These are phyloP conservation scores for Microplitis demolitor DNA, from an alignment of 1,140 invertebrate species.

Conservation along the genomic window DNA sequence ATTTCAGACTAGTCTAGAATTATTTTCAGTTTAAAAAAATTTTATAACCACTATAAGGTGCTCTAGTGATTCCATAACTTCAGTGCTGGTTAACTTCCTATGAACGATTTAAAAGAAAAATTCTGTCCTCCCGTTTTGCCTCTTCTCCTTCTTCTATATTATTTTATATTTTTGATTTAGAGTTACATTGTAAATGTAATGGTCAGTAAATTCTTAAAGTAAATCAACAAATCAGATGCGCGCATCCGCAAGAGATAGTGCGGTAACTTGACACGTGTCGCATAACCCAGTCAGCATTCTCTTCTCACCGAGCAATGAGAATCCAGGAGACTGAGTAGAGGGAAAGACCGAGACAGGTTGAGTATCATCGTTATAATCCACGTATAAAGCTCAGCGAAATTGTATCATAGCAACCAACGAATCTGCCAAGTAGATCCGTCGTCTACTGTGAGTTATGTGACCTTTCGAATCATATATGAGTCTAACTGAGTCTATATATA, in stretches of 20 bases:
- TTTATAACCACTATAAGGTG: too few relatives aligned
- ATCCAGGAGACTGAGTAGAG: neutral
- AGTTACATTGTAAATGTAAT: too few relatives aligned
- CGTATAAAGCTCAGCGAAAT: neutral
- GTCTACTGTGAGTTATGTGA: slow-evolving; percentile 14
- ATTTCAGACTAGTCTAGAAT: too few relatives aligned
- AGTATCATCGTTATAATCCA: neutral
- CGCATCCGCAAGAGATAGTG: neutral
- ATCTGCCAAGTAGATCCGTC: slow-evolving; percentile 2
- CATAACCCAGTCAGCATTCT: slow-evolving; percentile 10
- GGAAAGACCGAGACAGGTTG: neutral
- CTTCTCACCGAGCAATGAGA: neutral
- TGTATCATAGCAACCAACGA: neutral
- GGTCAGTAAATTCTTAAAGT: neutral
- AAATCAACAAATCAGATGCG: neutral
- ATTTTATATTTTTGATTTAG: too few relatives aligned
- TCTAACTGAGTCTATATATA: neutral
- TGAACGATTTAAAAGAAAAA: too few relatives aligned
- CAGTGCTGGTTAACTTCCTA: too few relatives aligned
- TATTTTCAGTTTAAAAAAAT: too few relatives aligned
- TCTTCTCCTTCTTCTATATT: too few relatives aligned
- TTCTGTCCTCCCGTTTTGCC: too few relatives aligned
- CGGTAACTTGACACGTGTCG: neutral
- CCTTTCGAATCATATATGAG: slow-evolving; percentile 10
- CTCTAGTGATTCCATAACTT: too few relatives aligned